A percentile compares a stretch with the other conserved stretches of the same genome.
phyloP scores from a whole-genome alignment of 2,113 vertebrate genomes.

The Leucoraja erinaceus region DNA sequence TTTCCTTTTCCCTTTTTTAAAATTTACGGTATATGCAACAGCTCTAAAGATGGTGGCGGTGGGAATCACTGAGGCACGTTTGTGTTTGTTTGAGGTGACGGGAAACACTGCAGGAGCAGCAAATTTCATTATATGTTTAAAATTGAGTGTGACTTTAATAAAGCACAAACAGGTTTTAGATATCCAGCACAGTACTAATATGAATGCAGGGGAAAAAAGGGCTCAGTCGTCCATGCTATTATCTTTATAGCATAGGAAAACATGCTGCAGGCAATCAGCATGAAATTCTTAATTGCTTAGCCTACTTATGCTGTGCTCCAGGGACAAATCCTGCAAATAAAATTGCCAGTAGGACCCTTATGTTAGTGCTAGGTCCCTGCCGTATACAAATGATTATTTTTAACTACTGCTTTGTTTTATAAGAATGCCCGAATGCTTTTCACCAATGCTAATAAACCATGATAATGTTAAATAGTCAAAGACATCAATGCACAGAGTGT shows the following conservation, averaged over 20 bases:
- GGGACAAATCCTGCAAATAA: constrained; percentile 63
- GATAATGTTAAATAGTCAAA: constrained; percentile 38
- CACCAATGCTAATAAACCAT: constrained; percentile 38
- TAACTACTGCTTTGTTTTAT: constrained; percentile 50
- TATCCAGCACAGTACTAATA: constrained; percentile 39
- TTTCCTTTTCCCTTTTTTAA: constrained; percentile 45
- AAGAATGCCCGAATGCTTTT: constrained; percentile 37
- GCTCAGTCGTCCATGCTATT: constrained; percentile 63
- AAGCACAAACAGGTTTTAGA: constrained; percentile 55
- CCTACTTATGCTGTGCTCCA: constrained; percentile 70
- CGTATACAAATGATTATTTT: constrained; percentile 47
- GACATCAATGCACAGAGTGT: constrained; percentile 7
- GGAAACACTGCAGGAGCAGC: constrained; percentile 10
- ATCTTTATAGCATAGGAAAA: constrained; percentile 74
- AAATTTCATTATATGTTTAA: constrained; percentile 56
- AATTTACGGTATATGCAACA: background rate
- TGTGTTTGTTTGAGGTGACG: background rate
- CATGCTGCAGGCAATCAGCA: constrained; percentile 81
- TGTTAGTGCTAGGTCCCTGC: constrained; percentile 55
- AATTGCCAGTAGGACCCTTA: constrained; percentile 61
- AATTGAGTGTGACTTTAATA: constrained; percentile 60
- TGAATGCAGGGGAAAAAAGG: constrained; percentile 32
- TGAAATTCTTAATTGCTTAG: constrained; percentile 85
- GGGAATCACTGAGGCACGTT: background rate
- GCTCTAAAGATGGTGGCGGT: background rate